Evolutionary conservation across 2,888 invertebrate species (phyloP).

Genomic region (Glyphotaelius pellucidus): DNA sequence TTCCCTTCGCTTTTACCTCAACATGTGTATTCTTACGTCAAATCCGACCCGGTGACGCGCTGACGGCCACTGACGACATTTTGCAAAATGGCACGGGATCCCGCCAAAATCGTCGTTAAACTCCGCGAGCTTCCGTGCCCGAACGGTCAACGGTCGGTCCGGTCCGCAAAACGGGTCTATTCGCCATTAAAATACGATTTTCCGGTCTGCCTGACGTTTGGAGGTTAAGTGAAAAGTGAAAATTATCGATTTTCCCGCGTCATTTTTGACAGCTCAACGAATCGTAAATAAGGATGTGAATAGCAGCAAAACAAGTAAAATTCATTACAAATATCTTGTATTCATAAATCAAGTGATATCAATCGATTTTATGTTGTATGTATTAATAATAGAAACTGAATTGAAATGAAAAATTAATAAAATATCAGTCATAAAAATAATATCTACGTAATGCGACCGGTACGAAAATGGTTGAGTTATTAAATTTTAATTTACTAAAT

Average conservation of each 20-base stretch:
- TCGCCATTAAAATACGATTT: conserved; percentile 25
- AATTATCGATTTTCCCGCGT: conserved; percentile 45
- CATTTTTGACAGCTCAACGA: background rate
- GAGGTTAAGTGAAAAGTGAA: conserved; percentile 51
- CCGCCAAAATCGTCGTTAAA: conserved; percentile 41
- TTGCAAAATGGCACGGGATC: conserved; percentile 36
- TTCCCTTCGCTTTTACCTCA: conserved; percentile 9
- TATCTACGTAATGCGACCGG: background rate
- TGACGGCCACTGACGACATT: conserved; percentile 28
- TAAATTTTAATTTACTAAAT: background rate
- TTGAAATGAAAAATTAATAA: background rate
- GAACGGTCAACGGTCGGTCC: conserved; percentile 5
- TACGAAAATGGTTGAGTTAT: background rate
- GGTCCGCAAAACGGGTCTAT: conserved; percentile 25
- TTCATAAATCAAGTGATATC: background rate
- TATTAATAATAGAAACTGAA: background rate
- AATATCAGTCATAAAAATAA: background rate
- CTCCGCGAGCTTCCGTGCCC: conserved; percentile 5
- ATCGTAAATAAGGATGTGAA: background rate
- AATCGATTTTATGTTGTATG: background rate
- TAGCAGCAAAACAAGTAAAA: background rate
- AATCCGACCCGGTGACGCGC: conserved; percentile 16
- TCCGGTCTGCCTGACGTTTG: conserved; percentile 33
- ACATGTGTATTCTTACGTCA: conserved; percentile 48
- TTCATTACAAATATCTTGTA: background rate